Evolutionary conservation across 1,140 invertebrate genomes (phyloP).

Genomic region (Lordiphosa clarofinis): DNA sequence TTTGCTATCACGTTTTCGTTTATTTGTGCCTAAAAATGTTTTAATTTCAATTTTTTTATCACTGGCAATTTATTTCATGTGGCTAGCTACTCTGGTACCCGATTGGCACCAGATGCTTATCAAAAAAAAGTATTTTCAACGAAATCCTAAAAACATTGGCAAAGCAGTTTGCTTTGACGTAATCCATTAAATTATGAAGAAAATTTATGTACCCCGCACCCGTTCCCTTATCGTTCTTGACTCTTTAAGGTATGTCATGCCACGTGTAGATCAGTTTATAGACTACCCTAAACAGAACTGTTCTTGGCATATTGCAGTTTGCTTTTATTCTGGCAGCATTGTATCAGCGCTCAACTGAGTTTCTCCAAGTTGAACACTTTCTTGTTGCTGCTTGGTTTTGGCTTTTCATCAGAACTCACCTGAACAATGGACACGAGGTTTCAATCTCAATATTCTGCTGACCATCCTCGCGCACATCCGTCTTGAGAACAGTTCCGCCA

Average conservation of each 20-base stretch:
- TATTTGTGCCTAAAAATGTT: too few species aligned
- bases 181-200: too few species aligned
- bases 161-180: too few species aligned
- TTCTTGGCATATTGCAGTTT: slow-evolving; percentile 42
- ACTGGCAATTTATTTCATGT: too few species aligned
- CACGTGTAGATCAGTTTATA: slow-evolving; percentile 77
- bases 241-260: slow-evolving; percentile 37
- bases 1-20: too few species aligned
- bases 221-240: too few species aligned
- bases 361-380: slow-evolving; percentile 54
- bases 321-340: slow-evolving; percentile 69
- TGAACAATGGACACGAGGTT: slow-evolving; percentile 93
- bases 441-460: slow-evolving; percentile 95
- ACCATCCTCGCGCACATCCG: slow-evolving; percentile 96
- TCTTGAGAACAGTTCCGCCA: slow-evolving; percentile 93
- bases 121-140: too few species aligned
- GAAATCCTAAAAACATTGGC: too few species aligned
- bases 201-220: too few species aligned
- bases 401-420: slow-evolving; percentile 84
- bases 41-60: too few species aligned
- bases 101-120: too few species aligned
- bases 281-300: slow-evolving; percentile 62
- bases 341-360: slow-evolving; percentile 68
- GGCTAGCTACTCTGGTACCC: too few species aligned
- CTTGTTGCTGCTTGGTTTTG: slow-evolving; percentile 47